Evolutionary conservation across 2,888 invertebrate genomes (phyloP).

Genomic region (Tridacna gigas): DNA sequence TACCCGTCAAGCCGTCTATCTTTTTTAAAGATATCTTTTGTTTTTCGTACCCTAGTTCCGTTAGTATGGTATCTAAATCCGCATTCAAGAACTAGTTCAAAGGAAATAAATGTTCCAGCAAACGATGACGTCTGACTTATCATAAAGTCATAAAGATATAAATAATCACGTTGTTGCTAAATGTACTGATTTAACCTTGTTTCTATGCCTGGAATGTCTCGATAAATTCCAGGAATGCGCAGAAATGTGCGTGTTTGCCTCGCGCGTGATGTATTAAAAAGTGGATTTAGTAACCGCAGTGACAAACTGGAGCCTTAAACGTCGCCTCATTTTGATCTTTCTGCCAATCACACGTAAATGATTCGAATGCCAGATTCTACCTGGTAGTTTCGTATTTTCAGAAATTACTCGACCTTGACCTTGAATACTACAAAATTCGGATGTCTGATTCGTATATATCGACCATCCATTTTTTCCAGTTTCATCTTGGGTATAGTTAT

Average conservation of each 20-base stretch:
- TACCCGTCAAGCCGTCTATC: too few relatives aligned
- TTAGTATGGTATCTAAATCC: too few relatives aligned
- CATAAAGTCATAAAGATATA: conserved; percentile 15
- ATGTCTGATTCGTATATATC: too few relatives aligned
- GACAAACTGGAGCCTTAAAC: conserved; percentile 10
- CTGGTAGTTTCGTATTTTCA: neutral
- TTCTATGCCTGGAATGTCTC: conserved; percentile 4
- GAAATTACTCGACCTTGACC: neutral
- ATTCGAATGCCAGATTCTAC: conserved; percentile 6
- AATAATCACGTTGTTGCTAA: conserved; percentile 2
- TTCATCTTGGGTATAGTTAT: too few relatives aligned
- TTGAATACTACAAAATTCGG: neutral
- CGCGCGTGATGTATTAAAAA: neutral
- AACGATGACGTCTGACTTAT: conserved; percentile 4
- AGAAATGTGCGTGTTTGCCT: conserved; percentile 1
- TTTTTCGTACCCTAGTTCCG: too few relatives aligned
- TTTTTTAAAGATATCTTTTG: too few relatives aligned
- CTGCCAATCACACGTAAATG: neutral
- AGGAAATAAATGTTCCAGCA: too few relatives aligned
- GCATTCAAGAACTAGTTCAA: too few relatives aligned
- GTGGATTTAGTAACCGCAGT: conserved; percentile 3
- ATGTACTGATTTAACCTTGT: conserved; percentile 19
- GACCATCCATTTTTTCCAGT: too few relatives aligned
- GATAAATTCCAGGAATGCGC: conserved; percentile 16
- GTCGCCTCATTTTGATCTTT: neutral